Conservation (phyloP, 2,888 invertebrate genomes). For the Lottia gigantea region DNA sequence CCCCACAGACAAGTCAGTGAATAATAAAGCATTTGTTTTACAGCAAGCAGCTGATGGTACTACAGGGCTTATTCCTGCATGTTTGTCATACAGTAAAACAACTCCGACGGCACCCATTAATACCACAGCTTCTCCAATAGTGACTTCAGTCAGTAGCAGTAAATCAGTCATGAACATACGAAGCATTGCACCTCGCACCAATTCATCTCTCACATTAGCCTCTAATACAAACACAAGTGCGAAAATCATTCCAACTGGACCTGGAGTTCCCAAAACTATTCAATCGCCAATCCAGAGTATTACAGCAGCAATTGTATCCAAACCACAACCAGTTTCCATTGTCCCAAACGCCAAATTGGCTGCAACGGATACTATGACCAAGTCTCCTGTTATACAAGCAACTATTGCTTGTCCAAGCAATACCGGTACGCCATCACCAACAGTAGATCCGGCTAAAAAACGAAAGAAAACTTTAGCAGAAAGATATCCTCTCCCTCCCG, state of each 20-base stretch:
- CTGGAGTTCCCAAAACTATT: no score
- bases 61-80: background rate
- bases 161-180: no score
- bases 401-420: background rate
- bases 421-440: background rate
- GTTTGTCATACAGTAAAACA: background rate
- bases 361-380: background rate
- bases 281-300: no score
- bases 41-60: background rate
- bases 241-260: no score
- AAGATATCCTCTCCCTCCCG: slow-evolving; percentile 32
- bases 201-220: no score
- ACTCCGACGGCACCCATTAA: background rate
- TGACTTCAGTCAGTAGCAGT: no score
- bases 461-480: slow-evolving; percentile 17
- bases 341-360: background rate
- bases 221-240: no score
- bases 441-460: background rate
- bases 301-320: no score
- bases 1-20: background rate
- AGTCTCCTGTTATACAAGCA: background rate
- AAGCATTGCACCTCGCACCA: no score
- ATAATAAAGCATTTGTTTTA: background rate
- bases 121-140: background rate
- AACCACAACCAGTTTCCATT: no score